Conservation (phyloP, 2,888 invertebrate species). For the Margaritifera margaritifera region DNA sequence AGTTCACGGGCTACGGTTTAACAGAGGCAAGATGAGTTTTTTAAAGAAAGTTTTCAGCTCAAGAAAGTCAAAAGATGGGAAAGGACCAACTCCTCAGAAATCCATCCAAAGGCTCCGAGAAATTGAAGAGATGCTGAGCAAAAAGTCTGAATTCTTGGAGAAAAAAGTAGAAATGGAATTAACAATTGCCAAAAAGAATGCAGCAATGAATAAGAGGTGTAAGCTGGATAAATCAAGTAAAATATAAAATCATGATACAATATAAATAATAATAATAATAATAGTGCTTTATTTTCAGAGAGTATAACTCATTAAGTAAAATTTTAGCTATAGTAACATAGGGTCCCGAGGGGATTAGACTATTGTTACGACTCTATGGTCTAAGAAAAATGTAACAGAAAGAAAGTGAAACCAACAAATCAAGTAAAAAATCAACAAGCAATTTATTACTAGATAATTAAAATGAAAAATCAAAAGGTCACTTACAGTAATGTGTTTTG, state of each 20-base stretch:
- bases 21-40: slow-evolving; percentile 50
- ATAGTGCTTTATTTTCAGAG: too few relatives aligned
- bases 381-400: too few relatives aligned
- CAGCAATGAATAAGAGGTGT: slow-evolving; percentile 91
- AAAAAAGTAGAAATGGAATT: slow-evolving; percentile 92
- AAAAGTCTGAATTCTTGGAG: slow-evolving; percentile 96
- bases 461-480: too few relatives aligned
- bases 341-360: too few relatives aligned
- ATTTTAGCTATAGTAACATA: too few relatives aligned
- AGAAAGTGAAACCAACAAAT: too few relatives aligned
- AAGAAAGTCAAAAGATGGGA: slow-evolving; percentile 78
- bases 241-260: neutral
- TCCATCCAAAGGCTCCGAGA: slow-evolving; percentile 96
- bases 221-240: neutral
- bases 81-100: slow-evolving; percentile 78
- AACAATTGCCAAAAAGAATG: slow-evolving; percentile 88
- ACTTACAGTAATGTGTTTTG: too few relatives aligned
- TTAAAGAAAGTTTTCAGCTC: slow-evolving; percentile 65
- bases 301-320: too few relatives aligned
- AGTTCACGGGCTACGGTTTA: too few relatives aligned
- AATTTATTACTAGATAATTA: too few relatives aligned
- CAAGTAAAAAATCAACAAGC: too few relatives aligned
- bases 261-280: neutral
- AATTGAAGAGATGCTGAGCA: slow-evolving; percentile 94
- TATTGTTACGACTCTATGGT: too few relatives aligned